These are phyloP conservation scores for Andrena minutula DNA, from an alignment of 2,888 invertebrate genomes.

Conservation along the genomic window DNA sequence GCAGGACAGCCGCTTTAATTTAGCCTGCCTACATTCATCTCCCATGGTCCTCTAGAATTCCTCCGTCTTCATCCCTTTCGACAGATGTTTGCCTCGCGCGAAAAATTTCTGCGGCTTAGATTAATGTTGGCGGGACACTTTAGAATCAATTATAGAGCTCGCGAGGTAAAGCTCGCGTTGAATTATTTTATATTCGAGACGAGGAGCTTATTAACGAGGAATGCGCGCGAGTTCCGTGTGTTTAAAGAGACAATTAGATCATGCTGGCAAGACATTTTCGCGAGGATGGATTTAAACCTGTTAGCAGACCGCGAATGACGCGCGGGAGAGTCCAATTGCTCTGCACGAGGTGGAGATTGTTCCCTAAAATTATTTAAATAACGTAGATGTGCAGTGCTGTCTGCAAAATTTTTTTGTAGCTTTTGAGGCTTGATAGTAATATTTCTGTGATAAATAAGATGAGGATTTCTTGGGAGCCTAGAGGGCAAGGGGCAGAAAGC, in stretches of 20 bases:
- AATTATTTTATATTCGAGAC: neutral
- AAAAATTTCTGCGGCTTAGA: neutral
- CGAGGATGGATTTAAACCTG: conserved; percentile 63
- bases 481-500: conserved; percentile 30
- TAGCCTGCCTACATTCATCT: conserved; percentile 69
- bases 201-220: conserved; percentile 4
- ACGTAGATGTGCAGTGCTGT: neutral
- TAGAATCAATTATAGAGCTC: neutral
- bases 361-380: neutral
- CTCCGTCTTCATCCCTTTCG: neutral
- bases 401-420: neutral
- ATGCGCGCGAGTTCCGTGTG: conserved; percentile 39
- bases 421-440: neutral
- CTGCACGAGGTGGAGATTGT: neutral
- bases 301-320: conserved; percentile 58
- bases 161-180: neutral
- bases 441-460: neutral
- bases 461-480: neutral
- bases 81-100: neutral
- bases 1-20: conserved; percentile 71
- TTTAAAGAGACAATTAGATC: conserved; percentile 68
- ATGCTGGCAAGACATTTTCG: conserved; percentile 28
- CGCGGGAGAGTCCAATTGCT: neutral
- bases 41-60: neutral
- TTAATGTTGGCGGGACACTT: neutral